These are phyloP conservation scores for Lacerta bilineata DNA, from an alignment of 2,797 vertebrate species.

Conservation along the genomic window DNA sequence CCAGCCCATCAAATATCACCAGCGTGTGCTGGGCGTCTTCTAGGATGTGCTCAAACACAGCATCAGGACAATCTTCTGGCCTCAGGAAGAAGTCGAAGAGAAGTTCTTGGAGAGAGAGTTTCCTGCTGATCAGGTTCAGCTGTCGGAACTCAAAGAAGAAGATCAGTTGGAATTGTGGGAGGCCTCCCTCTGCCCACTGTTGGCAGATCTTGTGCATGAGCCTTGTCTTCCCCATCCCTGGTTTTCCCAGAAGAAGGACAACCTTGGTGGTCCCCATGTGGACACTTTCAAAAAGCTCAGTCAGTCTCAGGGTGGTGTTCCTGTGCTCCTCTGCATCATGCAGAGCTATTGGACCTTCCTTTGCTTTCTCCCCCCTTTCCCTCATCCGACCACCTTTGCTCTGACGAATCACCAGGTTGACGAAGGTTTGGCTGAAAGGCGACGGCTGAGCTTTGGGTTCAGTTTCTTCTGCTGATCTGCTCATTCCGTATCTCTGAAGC, in stretches of 20 bases:
- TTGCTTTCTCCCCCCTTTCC: constrained; percentile 55
- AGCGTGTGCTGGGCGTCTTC: constrained; percentile 82
- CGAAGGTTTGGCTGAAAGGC: constrained; percentile 79
- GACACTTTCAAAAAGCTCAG: constrained; percentile 80
- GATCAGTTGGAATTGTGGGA: constrained; percentile 82
- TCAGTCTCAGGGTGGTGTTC: constrained; percentile 77
- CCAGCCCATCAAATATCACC: constrained; percentile 93
- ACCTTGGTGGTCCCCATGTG: constrained; percentile 62
- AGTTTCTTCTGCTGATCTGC: constrained; percentile 18
- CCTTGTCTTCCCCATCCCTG: constrained; percentile 91
- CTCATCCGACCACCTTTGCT: constrained; percentile 64
- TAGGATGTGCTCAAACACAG: constrained; percentile 83
- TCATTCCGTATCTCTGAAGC: constrained; percentile 72
- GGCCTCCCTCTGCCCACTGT: constrained; percentile 85
- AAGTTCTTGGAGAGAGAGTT: constrained; percentile 85
- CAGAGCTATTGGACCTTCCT: constrained; percentile 54
- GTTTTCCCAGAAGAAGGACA: constrained; percentile 84
- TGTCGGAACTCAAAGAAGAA: constrained; percentile 92
- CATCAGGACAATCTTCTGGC: constrained; percentile 75
- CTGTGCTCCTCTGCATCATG: constrained; percentile 69
- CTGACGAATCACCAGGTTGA: constrained; percentile 78
- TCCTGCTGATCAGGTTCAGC: constrained; percentile 83
- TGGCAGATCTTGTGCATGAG: constrained; percentile 84
- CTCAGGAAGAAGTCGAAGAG: constrained; percentile 85
- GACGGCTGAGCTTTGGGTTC: neutral